Conservation (phyloP, 2,113 vertebrate genomes). For the Paramormyrops kingsleyae region DNA sequence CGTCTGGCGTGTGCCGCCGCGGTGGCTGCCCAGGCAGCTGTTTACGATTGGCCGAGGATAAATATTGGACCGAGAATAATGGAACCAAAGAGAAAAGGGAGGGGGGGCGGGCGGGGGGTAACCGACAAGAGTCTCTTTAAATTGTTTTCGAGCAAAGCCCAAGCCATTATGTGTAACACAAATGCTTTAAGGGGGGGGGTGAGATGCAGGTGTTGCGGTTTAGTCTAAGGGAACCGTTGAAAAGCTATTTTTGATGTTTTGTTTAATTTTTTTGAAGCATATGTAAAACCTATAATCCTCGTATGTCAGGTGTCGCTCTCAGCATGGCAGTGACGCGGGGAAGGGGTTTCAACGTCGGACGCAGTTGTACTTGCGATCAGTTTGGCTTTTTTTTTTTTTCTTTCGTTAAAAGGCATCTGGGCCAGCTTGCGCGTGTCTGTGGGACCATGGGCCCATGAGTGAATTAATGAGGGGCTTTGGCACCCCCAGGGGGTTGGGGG, state of each 20-base stretch:
- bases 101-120: conserved; percentile 32
- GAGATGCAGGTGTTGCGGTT: conserved; percentile 52
- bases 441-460: background rate
- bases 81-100: conserved; percentile 50
- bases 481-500: background rate
- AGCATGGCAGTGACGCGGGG: background rate
- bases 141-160: conserved; percentile 70
- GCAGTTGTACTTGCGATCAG: background rate
- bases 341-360: background rate
- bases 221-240: conserved; percentile 49
- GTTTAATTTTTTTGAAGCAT: conserved; percentile 24
- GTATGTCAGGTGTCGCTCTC: background rate
- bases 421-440: background rate
- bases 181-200: conserved; percentile 59
- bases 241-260: conserved; percentile 32
- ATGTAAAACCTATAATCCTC: background rate
- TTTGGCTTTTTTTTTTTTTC: background rate
- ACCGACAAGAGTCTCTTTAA: conserved; percentile 80
- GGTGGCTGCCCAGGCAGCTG: conserved; percentile 71
- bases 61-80: conserved; percentile 81
- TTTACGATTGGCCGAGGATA: conserved; percentile 91
- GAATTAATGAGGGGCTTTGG: background rate
- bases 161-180: conserved; percentile 46
- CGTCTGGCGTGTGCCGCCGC: background rate
- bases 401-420: background rate